A percentile compares a stretch with the other conserved stretches of the same genome.
These are phyloP conservation scores for Neogale vison DNA, from an alignment of 2,113 vertebrate species.

Conservation along the genomic window DNA sequence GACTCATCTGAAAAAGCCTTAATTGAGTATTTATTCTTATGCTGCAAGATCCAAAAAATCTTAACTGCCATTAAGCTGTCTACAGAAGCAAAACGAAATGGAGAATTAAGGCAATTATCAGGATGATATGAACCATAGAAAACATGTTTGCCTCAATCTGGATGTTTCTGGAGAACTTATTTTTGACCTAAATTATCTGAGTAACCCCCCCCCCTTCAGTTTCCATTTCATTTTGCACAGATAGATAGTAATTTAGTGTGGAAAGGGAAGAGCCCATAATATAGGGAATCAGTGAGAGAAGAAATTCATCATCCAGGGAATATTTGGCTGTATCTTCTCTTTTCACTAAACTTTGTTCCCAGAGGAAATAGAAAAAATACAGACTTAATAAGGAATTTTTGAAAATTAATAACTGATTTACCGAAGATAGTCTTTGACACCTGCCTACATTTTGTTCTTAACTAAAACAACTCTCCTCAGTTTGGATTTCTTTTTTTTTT, in stretches of 20 bases:
- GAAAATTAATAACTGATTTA: conserved; percentile 72
- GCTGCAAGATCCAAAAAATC: conserved; percentile 67
- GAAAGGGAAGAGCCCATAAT: not conserved
- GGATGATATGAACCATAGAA: conserved; percentile 75
- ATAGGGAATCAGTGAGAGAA: not conserved
- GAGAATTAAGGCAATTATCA: conserved; percentile 79
- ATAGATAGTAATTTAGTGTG: conserved; percentile 54
- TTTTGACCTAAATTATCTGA: conserved; percentile 75
- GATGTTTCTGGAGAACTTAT: conserved; percentile 72
- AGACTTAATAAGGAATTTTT: conserved; percentile 61
- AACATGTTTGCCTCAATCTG: conserved; percentile 72
- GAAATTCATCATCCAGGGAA: not conserved
- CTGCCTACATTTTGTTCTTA: conserved; percentile 79
- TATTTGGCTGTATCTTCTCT: not conserved
- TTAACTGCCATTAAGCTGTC: conserved; percentile 74
- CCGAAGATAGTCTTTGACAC: conserved; percentile 79
- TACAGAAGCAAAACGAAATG: conserved; percentile 74
- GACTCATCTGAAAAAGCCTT: conserved; percentile 72
- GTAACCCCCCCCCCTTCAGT: conserved; percentile 48
- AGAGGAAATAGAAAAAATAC: conserved; percentile 36
- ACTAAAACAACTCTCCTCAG: conserved; percentile 71
- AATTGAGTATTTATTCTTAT: conserved; percentile 76
- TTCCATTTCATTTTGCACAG: conserved; percentile 56
- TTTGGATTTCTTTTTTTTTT: conserved; percentile 66
- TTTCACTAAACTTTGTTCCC: conserved; percentile 54